These are phyloP conservation scores for Phylloscopus collybita DNA, from an alignment of 2,797 vertebrate genomes.

Conservation along the genomic window DNA sequence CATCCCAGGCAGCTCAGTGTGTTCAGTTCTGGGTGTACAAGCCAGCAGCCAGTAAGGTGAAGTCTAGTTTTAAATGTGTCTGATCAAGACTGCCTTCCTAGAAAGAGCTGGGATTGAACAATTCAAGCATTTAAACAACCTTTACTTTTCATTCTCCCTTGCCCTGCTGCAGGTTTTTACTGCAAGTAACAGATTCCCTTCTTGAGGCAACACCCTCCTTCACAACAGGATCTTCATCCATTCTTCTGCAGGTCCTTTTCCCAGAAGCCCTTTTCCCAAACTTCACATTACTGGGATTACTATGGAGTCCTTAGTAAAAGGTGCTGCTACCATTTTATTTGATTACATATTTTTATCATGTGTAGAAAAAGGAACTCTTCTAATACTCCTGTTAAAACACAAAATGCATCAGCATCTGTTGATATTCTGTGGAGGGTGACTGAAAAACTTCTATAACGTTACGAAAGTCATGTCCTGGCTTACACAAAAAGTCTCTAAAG, in stretches of 20 bases:
- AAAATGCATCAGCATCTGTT: not conserved
- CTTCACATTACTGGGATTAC: not conserved
- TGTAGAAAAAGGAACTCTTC: not conserved
- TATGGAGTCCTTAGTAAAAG: not conserved
- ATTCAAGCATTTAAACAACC: not conserved
- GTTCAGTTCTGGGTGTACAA: not conserved
- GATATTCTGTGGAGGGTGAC: not conserved
- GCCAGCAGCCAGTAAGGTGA: not conserved
- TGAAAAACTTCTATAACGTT: not conserved
- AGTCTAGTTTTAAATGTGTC: not conserved
- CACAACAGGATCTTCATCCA: not conserved
- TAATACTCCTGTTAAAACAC: not conserved
- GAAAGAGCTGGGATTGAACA: not conserved
- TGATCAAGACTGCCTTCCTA: not conserved
- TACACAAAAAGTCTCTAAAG: not conserved
- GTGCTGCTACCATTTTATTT: not conserved
- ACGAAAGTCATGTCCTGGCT: not conserved
- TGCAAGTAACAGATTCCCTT: not conserved
- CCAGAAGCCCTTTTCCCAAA: not conserved
- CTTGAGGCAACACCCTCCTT: not conserved
- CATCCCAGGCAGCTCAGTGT: not conserved
- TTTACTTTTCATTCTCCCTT: not conserved
- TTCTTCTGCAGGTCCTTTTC: not conserved
- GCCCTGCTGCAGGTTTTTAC: not conserved
- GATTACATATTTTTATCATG: rapidly evolving